Conservation (phyloP, 1,140 invertebrate genomes). For the Lucilia cuprina region DNA sequence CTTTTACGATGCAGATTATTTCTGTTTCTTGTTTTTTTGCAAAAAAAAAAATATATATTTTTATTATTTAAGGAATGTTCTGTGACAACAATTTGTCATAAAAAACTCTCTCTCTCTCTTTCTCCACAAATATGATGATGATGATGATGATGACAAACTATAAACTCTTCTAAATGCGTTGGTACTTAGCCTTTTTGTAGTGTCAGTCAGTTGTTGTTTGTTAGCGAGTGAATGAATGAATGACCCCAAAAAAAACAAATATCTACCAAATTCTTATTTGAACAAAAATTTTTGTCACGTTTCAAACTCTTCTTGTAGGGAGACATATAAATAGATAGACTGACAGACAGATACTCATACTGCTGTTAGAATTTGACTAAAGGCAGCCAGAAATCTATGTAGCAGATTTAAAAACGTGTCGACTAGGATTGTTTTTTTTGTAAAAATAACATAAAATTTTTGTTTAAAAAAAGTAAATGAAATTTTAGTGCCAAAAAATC, state of each 20-base stretch:
- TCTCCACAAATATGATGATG: background rate
- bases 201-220: too few species aligned
- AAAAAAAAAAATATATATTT: too few species aligned
- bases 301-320: background rate
- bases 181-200: too few species aligned
- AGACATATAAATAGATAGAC: too few species aligned
- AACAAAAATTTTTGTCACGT: constrained; percentile 1
- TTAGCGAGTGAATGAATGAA: too few species aligned
- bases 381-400: too few species aligned
- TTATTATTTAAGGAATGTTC: background rate
- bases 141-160: background rate
- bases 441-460: background rate
- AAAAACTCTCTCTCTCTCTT: background rate
- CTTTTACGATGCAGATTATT: too few species aligned
- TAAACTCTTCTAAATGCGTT: too few species aligned
- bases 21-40: too few species aligned
- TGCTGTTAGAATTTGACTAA: too few species aligned
- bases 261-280: background rate
- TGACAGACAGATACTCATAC: background rate
- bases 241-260: too few species aligned
- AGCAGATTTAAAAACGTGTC: background rate
- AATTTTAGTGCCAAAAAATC: background rate
- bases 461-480: background rate
- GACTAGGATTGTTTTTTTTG: background rate
- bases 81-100: constrained; percentile 2